Percentiles rank a stretch among this genome's conserved stretches.
These are phyloP conservation scores for Acanthopagrus latus DNA, from an alignment of 2,797 vertebrate genomes.

Conservation along the genomic window DNA sequence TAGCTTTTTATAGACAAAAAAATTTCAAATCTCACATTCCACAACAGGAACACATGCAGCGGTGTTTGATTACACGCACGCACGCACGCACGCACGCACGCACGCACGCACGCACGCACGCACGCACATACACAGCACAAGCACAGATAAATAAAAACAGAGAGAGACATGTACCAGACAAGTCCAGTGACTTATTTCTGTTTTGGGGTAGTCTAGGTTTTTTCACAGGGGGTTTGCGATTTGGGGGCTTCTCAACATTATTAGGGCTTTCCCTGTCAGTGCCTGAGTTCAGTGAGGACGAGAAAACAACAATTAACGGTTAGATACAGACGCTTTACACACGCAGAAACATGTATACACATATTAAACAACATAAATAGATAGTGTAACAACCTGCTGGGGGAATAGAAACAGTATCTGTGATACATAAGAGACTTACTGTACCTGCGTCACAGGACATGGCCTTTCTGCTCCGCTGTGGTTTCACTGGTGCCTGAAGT, in stretches of 20 bases:
- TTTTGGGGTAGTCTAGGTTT: slow-evolving; percentile 87
- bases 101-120: slow-evolving; percentile 34
- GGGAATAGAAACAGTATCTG: background rate
- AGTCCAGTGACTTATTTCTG: slow-evolving; percentile 86
- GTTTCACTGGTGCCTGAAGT: slow-evolving; percentile 88
- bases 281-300: slow-evolving; percentile 80
- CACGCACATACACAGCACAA: slow-evolving; percentile 31
- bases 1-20: background rate
- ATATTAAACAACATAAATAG: slow-evolving; percentile 11
- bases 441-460: slow-evolving; percentile 91
- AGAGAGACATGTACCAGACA: slow-evolving; percentile 82
- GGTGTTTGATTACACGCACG: slow-evolving; percentile 18
- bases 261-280: slow-evolving; percentile 85
- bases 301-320: slow-evolving; percentile 69
- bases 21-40: background rate
- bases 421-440: background rate
- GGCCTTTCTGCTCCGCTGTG: slow-evolving; percentile 90
- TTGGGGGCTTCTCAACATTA: slow-evolving; percentile 85
- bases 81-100: slow-evolving; percentile 37
- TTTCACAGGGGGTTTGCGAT: slow-evolving; percentile 87
- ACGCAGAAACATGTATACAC: slow-evolving; percentile 53
- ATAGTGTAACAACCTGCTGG: background rate
- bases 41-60: background rate
- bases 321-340: slow-evolving; percentile 63
- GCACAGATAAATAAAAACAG: slow-evolving; percentile 63